These are phyloP conservation scores for Galbula dea DNA, from an alignment of 2,113 vertebrate genomes.

Conservation along the genomic window DNA sequence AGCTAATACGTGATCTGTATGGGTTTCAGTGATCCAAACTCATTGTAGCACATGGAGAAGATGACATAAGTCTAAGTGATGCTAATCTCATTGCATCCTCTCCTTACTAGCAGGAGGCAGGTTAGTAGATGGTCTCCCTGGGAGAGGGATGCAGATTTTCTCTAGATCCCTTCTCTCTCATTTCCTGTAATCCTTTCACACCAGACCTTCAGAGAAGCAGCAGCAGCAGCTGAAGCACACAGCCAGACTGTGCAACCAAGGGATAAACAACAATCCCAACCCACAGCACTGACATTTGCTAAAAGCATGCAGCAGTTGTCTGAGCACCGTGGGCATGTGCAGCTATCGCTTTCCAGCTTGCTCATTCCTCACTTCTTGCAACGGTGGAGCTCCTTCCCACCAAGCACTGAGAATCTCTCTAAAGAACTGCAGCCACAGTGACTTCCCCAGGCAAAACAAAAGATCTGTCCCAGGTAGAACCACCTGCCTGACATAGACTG, in stretches of 20 bases:
- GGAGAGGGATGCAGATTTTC: not conserved
- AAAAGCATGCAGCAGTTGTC: rapidly evolving
- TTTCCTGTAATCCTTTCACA: not conserved
- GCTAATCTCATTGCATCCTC: not conserved
- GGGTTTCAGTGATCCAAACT: not conserved
- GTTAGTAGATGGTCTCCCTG: not conserved
- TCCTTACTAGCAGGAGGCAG: not conserved
- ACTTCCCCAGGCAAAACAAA: not conserved
- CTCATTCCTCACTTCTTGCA: not conserved
- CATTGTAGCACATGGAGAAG: rapidly evolving
- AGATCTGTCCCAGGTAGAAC: not conserved
- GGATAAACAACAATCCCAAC: not conserved
- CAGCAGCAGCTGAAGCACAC: not conserved
- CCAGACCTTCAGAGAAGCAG: not conserved
- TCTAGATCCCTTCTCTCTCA: not conserved
- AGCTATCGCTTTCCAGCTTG: not conserved
- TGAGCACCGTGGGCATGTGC: not conserved
- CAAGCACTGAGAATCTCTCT: not conserved
- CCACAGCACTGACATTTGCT: too few relatives aligned
- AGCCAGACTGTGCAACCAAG: not conserved
- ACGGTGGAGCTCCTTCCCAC: not conserved
- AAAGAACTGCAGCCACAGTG: not conserved
- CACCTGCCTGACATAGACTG: not conserved
- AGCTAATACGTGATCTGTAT: not conserved
- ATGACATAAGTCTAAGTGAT: rapidly evolving